phyloP scores from a whole-genome alignment of 2,113 vertebrate species.

The Tapirus terrestris region DNA sequence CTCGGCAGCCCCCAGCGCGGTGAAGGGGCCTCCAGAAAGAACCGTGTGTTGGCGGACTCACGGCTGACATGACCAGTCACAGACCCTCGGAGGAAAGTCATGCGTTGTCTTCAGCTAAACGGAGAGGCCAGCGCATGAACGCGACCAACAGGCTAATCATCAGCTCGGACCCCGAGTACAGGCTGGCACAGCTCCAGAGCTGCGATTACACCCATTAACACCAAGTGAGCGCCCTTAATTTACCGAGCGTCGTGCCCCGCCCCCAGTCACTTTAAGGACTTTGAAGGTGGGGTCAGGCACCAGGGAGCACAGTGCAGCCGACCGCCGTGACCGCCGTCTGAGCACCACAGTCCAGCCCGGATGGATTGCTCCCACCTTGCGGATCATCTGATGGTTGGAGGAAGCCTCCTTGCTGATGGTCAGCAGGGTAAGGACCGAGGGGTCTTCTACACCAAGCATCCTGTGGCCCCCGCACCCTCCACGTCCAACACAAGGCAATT shows the following conservation, averaged over 20 bases:
- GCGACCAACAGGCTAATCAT: background rate
- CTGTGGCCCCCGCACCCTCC: accelerated
- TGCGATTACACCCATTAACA: accelerated
- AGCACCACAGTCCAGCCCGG: background rate
- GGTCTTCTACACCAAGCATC: background rate
- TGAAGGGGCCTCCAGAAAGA: background rate
- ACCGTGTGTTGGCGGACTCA: accelerated
- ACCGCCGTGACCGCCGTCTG: accelerated
- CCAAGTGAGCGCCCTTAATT: accelerated
- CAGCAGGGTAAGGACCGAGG: accelerated
- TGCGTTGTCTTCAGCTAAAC: background rate
- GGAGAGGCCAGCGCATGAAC: accelerated
- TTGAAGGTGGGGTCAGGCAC: accelerated
- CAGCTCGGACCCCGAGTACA: background rate
- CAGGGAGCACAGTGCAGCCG: accelerated
- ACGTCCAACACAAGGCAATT: background rate
- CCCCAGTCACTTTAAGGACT: background rate
- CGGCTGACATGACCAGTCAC: accelerated
- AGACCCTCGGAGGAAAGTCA: background rate
- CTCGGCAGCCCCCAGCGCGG: accelerated
- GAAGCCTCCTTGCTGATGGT: background rate
- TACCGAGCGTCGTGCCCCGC: accelerated
- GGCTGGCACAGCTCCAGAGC: background rate
- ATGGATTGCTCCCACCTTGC: background rate
- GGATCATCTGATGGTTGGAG: accelerated